Percentiles rank a stretch among this genome's conserved stretches.
phyloP scores from a whole-genome alignment of 2,888 invertebrate genomes.

The Empis stercorea region DNA sequence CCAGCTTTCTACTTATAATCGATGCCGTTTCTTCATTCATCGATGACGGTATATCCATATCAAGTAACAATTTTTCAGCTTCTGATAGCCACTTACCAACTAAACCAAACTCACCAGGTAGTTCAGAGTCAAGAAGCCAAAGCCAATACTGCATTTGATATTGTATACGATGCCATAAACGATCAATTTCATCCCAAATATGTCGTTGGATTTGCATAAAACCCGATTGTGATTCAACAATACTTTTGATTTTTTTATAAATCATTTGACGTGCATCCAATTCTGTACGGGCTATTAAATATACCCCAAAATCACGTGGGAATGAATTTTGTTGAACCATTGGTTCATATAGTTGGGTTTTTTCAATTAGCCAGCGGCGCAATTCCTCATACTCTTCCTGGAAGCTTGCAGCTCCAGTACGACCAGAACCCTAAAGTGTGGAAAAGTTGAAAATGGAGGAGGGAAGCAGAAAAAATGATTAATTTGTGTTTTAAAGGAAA shows the following conservation, averaged over 20 bases:
- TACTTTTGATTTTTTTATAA: slow-evolving; percentile 64
- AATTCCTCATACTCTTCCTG: slow-evolving; percentile 72
- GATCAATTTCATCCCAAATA: slow-evolving; percentile 73
- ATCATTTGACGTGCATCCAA: slow-evolving; percentile 56
- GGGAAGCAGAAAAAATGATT: neutral
- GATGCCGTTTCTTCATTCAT: slow-evolving; percentile 85
- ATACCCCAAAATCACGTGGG: slow-evolving; percentile 70
- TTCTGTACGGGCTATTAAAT: slow-evolving; percentile 62
- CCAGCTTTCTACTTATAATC: slow-evolving; percentile 73
- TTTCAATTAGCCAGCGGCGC: slow-evolving; percentile 68
- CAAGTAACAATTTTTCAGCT: slow-evolving; percentile 69
- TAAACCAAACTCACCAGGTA: slow-evolving; percentile 75
- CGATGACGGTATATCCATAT: slow-evolving; percentile 67
- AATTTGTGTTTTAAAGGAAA: neutral
- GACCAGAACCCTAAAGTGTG: slow-evolving; percentile 45
- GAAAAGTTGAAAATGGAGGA: neutral
- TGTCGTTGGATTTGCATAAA: slow-evolving; percentile 69
- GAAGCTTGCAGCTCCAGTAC: slow-evolving; percentile 60
- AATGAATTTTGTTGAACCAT: slow-evolving; percentile 62
- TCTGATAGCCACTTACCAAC: slow-evolving; percentile 84
- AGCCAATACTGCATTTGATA: slow-evolving; percentile 73
- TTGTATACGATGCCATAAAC: slow-evolving; percentile 70
- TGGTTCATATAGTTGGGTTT: slow-evolving; percentile 62
- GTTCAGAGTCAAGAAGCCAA: slow-evolving; percentile 70
- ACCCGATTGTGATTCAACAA: slow-evolving; percentile 63